Percentiles rank a stretch among this genome's conserved stretches.
Conservation (phyloP, 1,140 invertebrate genomes). For the Arion vulgaris region DNA sequence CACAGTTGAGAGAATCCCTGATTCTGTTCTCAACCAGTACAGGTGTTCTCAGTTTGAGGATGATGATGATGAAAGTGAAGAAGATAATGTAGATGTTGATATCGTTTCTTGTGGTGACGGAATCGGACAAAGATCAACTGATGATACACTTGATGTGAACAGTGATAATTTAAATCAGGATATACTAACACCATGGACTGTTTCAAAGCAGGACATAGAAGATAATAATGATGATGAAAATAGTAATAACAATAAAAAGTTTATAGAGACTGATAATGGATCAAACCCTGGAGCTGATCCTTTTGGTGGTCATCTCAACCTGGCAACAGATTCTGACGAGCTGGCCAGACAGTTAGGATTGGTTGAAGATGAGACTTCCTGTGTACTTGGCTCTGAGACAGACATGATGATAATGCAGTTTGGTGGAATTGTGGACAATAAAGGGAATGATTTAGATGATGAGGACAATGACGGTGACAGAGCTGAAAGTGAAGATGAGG, state of each 20-base stretch:
- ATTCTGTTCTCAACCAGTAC: constrained; percentile 2
- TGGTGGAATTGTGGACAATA: not conserved
- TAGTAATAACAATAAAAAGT: not conserved
- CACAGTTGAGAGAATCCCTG: constrained; percentile 30
- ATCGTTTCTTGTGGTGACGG: not conserved
- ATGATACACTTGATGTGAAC: not conserved
- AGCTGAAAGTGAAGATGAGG: not conserved
- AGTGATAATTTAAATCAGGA: not conserved
- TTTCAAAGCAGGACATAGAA: not conserved
- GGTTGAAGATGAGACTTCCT: not conserved
- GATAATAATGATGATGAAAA: not conserved
- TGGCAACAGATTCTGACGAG: not conserved
- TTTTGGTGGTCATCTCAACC: not conserved
- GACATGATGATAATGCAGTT: constrained; percentile 40
- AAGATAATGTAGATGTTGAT: not conserved
- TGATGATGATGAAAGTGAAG: not conserved
- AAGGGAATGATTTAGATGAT: not conserved
- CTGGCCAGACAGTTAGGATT: not conserved
- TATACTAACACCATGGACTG: not conserved
- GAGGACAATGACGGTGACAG: not conserved
- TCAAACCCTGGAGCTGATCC: not conserved
- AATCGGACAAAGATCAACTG: not conserved
- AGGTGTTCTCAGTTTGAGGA: not conserved
- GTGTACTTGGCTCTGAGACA: not conserved
- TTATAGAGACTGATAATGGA: not conserved